Conservation (phyloP, 2,797 vertebrate species). For the Lophura swinhoii region DNA sequence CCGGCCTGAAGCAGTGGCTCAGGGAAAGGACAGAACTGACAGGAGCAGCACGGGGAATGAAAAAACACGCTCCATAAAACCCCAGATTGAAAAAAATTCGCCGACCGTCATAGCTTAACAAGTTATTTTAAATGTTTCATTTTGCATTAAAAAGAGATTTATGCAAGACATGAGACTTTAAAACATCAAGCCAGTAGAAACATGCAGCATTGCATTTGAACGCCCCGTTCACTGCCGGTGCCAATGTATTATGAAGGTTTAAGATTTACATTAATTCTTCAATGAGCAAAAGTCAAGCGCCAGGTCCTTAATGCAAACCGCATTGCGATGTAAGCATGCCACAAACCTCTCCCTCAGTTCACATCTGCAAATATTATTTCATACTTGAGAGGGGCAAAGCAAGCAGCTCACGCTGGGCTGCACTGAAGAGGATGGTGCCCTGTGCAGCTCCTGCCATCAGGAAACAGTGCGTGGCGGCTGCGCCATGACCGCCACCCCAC, state of each 20-base stretch:
- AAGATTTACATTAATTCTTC: conserved; percentile 40
- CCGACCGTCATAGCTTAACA: conserved; percentile 1
- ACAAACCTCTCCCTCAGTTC: conserved; percentile 44
- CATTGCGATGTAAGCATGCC: background rate
- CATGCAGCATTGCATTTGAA: background rate
- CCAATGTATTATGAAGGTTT: conserved; percentile 8
- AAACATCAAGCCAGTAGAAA: conserved; percentile 35
- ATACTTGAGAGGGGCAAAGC: background rate
- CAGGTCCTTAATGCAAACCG: conserved; percentile 51
- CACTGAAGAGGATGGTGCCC: conserved; percentile 57
- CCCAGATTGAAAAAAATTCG: background rate
- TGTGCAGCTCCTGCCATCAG: background rate
- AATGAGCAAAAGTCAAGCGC: conserved; percentile 31
- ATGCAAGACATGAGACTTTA: conserved; percentile 29
- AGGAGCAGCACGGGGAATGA: conserved; percentile 1
- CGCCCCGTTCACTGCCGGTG: background rate
- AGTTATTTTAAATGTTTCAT: conserved; percentile 41
- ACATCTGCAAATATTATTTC: conserved; percentile 77
- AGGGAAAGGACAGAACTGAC: conserved; percentile 38
- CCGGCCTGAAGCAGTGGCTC: conserved; percentile 36
- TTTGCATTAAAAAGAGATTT: conserved; percentile 24
- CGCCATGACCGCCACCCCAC: background rate
- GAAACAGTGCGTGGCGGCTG: accelerated
- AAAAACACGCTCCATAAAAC: conserved; percentile 15
- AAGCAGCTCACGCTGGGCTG: conserved; percentile 23